Evolutionary conservation across 1,140 invertebrate genomes (phyloP), one percentile per base, ranked within the genome.

Genomic region (Pogonomyrmex barbatus): DNA sequence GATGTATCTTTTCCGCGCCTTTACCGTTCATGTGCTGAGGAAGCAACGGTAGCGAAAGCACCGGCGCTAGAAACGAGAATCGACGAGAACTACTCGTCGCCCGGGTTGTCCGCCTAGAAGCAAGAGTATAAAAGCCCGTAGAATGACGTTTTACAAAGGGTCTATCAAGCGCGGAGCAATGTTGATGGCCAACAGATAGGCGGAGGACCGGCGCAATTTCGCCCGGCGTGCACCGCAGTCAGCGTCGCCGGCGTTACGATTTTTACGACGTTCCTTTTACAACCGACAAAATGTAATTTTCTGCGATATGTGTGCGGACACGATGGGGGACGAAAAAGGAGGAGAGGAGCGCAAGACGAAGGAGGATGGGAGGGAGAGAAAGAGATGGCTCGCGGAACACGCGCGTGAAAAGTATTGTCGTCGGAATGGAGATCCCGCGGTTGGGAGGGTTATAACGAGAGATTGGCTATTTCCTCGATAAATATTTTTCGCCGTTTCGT

Each of bases 271-370:
- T 90, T 92, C 87, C 91, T 90, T 95, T 95, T 94, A 94, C 92
- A 94, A 94, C 94, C 93, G 91, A 93, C 92, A 92, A 94, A 95
- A 94, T 94, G 93, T 94, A 93, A 94, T 94, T 94, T 94, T 94
- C 94, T 89, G 85, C 92, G 92, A 93, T 93, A 92, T 92, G 91
- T 93, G 91, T 88, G 78, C 85, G 89, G 83, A 89, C 87, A 70
- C 89, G 71, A 67, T 78, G 76, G 73, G 62, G 77, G 88, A 82
- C 73, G 70, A 60, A 71, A 77, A 47, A 14, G 65, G 50, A 39
- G 45, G 42, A 77, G 54, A 68, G 36, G 36, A 33, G 30, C 42
- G 56, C 73, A 39, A 47, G 39, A 36, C 42, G 9, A 63, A 56
- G 12, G 52, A 42, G 17, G 52, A 12, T 4, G 42, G 39, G 36